Conservation (phyloP, 2,797 vertebrate species). For the Gymnothorax reevesii region DNA sequence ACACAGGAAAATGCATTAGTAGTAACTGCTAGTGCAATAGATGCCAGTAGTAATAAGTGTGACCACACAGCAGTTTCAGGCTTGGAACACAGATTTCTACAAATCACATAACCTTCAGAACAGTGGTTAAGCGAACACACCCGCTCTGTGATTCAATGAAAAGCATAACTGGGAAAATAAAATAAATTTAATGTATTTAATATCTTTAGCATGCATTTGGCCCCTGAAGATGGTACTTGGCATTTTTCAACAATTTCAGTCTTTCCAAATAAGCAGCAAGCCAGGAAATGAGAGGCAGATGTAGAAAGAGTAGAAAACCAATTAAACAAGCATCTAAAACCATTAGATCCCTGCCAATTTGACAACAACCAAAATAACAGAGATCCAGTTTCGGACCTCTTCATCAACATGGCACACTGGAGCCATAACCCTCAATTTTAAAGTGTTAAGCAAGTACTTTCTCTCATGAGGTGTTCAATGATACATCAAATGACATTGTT, state of each 20-base stretch:
- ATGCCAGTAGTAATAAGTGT: neutral
- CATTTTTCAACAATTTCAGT: neutral
- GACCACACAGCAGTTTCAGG: neutral
- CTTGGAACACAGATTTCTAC: neutral
- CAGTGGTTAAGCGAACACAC: too few species aligned
- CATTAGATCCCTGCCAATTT: neutral
- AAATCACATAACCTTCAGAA: neutral
- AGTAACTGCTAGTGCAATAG: neutral
- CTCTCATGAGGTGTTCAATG: slow-evolving; percentile 1
- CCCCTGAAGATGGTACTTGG: neutral
- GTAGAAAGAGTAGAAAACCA: neutral
- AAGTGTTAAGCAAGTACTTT: slow-evolving; percentile 8
- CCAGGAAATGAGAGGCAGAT: neutral
- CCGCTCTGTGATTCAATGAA: too few species aligned
- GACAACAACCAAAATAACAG: neutral
- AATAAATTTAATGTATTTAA: too few species aligned
- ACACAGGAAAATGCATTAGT: neutral
- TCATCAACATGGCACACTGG: neutral
- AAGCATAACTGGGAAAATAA: too few species aligned
- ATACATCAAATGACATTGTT: neutral
- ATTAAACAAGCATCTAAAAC: neutral
- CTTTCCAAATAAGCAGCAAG: neutral
- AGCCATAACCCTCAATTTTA: slow-evolving; percentile 14
- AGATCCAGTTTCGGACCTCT: slow-evolving; percentile 1
- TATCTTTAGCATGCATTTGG: neutral